A percentile compares a stretch with the other conserved stretches of the same genome.
Evolutionary conservation across 2,888 invertebrate species (phyloP).

Genomic region (Gnatocerus cornutus): DNA sequence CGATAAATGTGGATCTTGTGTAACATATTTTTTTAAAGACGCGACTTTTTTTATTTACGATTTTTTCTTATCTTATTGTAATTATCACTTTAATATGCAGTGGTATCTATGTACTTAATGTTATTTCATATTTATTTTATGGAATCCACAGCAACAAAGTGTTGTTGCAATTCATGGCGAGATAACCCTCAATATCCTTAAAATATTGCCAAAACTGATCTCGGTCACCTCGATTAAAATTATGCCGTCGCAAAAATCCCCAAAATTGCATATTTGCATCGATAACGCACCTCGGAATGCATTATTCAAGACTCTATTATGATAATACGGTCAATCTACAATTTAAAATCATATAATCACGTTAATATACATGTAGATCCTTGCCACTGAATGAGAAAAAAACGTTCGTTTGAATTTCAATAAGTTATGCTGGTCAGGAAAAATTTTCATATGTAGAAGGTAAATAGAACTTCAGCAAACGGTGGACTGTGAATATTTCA

Average conservation of each 20-base stretch:
- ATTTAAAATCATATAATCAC: slow-evolving; percentile 22
- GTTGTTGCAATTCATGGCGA: slow-evolving; percentile 25
- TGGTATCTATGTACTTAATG: slow-evolving; percentile 4
- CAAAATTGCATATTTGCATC: slow-evolving; percentile 1
- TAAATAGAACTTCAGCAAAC: slow-evolving; percentile 17
- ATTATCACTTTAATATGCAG: slow-evolving; percentile 1
- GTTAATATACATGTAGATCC: slow-evolving; percentile 1
- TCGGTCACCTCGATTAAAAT: slow-evolving; percentile 50
- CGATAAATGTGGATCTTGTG: background rate
- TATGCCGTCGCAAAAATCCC: slow-evolving; percentile 26
- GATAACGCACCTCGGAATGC: background rate
- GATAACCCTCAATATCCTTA: slow-evolving; percentile 45
- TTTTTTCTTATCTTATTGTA: background rate
- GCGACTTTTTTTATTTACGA: slow-evolving; percentile 1
- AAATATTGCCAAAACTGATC: slow-evolving; percentile 50
- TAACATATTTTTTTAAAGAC: background rate
- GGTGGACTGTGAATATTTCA: background rate
- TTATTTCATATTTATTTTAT: slow-evolving; percentile 12
- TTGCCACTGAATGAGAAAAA: slow-evolving; percentile 15
- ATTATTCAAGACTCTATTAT: slow-evolving; percentile 15
- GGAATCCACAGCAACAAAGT: background rate
- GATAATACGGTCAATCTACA: slow-evolving; percentile 11
- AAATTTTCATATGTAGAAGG: slow-evolving; percentile 20
- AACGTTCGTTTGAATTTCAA: slow-evolving; percentile 17
- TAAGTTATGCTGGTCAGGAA: slow-evolving; percentile 41